Evolutionary conservation across 2,888 invertebrate genomes (phyloP).

Genomic region (Barypeithes pellucidus): DNA sequence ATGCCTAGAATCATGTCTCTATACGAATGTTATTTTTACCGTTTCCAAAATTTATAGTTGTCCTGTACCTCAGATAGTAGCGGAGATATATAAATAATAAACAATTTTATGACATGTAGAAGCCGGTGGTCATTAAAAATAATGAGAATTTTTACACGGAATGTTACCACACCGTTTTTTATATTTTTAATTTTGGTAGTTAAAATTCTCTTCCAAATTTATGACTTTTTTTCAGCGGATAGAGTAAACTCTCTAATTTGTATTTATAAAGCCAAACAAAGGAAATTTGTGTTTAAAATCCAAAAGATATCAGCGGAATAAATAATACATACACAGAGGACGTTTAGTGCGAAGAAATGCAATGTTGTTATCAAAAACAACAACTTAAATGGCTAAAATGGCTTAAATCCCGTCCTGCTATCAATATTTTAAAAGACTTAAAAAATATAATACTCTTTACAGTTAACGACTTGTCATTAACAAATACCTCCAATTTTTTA

Average conservation of each 20-base stretch:
- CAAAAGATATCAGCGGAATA: no score
- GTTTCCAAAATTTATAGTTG: constrained; percentile 21
- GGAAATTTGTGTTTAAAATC: no score
- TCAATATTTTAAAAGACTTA: constrained; percentile 11
- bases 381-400: no score
- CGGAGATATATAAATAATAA: constrained; percentile 32
- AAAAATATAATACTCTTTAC: constrained; percentile 17
- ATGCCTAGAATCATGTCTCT: constrained; percentile 19
- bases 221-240: background rate
- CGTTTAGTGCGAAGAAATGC: no score
- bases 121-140: constrained; percentile 31
- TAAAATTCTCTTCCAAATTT: constrained; percentile 6
- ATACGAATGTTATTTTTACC: constrained; percentile 26
- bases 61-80: background rate
- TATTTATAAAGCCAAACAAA: background rate
- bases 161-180: background rate
- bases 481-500: constrained; percentile 5
- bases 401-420: no score
- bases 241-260: background rate
- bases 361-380: no score
- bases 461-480: constrained; percentile 18
- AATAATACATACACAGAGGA: no score
- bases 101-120: constrained; percentile 23
- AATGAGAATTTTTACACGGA: constrained; percentile 36
- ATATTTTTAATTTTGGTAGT: constrained; percentile 6